A percentile compares a stretch with the other conserved stretches of the same genome.
phyloP scores from a whole-genome alignment of 2,888 invertebrate species.

The Volucella inanis region DNA sequence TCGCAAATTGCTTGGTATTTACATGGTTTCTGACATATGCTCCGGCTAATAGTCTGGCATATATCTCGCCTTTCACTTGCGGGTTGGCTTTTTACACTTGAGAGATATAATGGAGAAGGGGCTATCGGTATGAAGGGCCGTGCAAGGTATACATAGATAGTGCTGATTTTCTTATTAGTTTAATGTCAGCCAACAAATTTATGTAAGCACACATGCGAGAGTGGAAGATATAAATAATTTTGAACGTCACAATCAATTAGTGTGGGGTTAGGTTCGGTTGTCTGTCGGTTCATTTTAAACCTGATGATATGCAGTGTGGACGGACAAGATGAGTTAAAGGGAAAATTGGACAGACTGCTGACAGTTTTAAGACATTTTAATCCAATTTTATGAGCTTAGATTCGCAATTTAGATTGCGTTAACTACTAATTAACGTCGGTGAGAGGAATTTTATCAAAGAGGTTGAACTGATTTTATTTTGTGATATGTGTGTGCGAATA shows the following conservation, averaged over 20 bases:
- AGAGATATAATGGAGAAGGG: background rate
- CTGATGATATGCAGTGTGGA: constrained; percentile 22
- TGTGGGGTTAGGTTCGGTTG: constrained; percentile 40
- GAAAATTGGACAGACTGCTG: constrained; percentile 21
- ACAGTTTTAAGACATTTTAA: constrained; percentile 62
- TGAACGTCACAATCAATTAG: constrained; percentile 72
- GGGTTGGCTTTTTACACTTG: constrained; percentile 22
- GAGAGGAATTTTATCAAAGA: no score
- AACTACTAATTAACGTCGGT: no score
- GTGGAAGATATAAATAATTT: constrained; percentile 67
- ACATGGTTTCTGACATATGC: constrained; percentile 74
- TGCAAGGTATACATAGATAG: constrained; percentile 44
- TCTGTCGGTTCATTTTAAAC: constrained; percentile 28
- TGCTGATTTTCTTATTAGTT: constrained; percentile 72
- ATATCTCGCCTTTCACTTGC: constrained; percentile 72
- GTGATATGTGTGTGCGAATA: no score
- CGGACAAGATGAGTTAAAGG: constrained; percentile 8
- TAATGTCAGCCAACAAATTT: constrained; percentile 73
- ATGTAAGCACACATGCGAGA: constrained; percentile 60
- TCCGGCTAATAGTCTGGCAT: constrained; percentile 71
- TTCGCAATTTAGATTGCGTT: background rate
- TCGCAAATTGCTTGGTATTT: constrained; percentile 74
- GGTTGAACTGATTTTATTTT: no score
- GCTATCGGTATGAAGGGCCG: background rate
- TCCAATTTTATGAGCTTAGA: constrained; percentile 66